Base-by-base conservation (phyloP, 2,888 invertebrate species). In the Acleris laterana region DNA sequence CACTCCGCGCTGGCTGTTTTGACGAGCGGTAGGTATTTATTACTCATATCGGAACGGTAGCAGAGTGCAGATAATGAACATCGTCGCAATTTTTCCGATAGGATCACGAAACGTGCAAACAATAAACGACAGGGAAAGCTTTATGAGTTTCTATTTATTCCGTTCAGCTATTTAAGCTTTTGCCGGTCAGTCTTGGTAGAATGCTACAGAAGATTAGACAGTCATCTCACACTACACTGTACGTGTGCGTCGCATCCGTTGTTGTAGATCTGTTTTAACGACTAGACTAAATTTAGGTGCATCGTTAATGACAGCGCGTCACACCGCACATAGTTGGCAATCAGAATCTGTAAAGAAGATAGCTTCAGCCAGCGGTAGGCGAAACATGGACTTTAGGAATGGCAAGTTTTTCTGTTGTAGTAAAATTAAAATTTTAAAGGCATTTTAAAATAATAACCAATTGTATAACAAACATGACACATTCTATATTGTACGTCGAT, bases 221-320 rank as follows among this genome's bases (percentile, higher is more conserved):
- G 25, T 46, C 44, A 25, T 25, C 51, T 25, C 3, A 51, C n/a
- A 28, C 0, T 22, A 25, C 16, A 16, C 22, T 5, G 5, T 50
- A 13, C 17, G 16, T 22, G 20, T 42, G 38, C 42, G 51, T 51
- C 52, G 25, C 25, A 28, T 28, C 52, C 25, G 25, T 61, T 52
- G 44, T 17, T 17, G 9, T 42, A 42, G 19, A n/a, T 7, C 28
- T n/a, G 13, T 16, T 28, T 25, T 44, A 44, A 13, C 17, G 46
- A n/a, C 28, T 13, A 52, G 20, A 25, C 52, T 62, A 61, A 52
- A 46, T 53, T 62, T 53, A 62, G 53, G 17, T 17, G 17, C 48
- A 5, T 22, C 52, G 61, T 52, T 62, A 53, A 28, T 22, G 20
- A 51, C 20, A 20, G 46, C 22, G 13, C 44, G 25, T 42, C 38